Evolutionary conservation across 2,888 invertebrate genomes (phyloP).

Genomic region (Sabatieria punctata): DNA sequence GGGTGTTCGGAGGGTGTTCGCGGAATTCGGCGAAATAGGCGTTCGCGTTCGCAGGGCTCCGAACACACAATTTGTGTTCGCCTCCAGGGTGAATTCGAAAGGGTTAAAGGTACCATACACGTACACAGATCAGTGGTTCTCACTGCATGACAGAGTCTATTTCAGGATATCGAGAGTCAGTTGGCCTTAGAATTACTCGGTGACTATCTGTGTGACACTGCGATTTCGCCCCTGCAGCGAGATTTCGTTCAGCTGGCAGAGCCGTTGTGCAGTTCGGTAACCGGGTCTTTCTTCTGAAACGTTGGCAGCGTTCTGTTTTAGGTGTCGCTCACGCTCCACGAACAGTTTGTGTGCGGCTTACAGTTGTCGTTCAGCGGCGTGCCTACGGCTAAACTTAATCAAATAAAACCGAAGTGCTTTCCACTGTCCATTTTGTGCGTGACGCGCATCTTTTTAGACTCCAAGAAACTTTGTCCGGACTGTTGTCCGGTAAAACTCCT

Average conservation of each 20-base stretch:
- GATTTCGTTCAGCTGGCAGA: conserved; percentile 64
- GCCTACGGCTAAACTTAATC: conserved; percentile 47
- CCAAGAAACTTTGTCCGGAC: conserved; percentile 37
- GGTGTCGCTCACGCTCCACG: conserved; percentile 51
- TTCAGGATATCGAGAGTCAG: too few species aligned
- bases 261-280: conserved; percentile 58
- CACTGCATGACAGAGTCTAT: too few species aligned
- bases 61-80: too few species aligned
- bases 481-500: conserved; percentile 32
- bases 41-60: too few species aligned
- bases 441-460: too few species aligned
- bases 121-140: too few species aligned
- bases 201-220: conserved; percentile 63
- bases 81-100: too few species aligned
- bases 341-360: conserved; percentile 54
- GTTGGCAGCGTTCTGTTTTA: conserved; percentile 30
- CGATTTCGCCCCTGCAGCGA: conserved; percentile 61
- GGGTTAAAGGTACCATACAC: too few species aligned
- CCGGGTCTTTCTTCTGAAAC: background rate
- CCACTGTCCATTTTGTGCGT: too few species aligned
- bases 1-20: too few species aligned
- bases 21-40: too few species aligned
- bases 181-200: conserved; percentile 50
- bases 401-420: conserved; percentile 45
- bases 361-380: conserved; percentile 58